Evolutionary conservation across 2,888 invertebrate genomes (phyloP).

Genomic region (Pegoplata infirma): DNA sequence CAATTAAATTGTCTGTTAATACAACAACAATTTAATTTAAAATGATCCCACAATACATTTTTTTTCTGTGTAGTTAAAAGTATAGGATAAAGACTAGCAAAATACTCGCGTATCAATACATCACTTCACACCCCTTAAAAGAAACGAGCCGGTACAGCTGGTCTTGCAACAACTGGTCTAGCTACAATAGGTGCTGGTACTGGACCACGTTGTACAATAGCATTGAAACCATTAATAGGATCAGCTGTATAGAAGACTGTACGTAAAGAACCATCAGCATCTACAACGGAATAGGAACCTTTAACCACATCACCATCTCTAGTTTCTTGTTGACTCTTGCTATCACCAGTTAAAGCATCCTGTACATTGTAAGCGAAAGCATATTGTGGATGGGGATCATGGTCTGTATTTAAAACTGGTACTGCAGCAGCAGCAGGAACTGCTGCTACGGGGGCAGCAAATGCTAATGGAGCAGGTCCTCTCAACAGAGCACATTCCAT

Average conservation of each 20-base stretch:
- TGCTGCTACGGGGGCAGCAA: constrained; percentile 60
- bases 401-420: constrained; percentile 68
- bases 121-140: too few species aligned
- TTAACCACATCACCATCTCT: constrained; percentile 83
- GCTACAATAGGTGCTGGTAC: constrained; percentile 69
- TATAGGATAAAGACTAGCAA: too few species aligned
- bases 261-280: constrained; percentile 74
- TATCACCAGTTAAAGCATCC: constrained; percentile 83
- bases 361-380: constrained; percentile 85
- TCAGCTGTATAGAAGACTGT: constrained; percentile 75
- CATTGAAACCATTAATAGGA: constrained; percentile 74
- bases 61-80: too few species aligned
- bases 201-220: constrained; percentile 82
- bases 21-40: too few species aligned
- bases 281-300: constrained; percentile 73
- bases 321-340: constrained; percentile 80
- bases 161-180: constrained; percentile 64
- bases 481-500: constrained; percentile 66
- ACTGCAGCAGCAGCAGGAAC: constrained; percentile 61
- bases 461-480: constrained; percentile 60
- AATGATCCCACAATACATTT: too few species aligned
- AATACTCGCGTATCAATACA: too few species aligned
- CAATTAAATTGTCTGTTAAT: too few species aligned
- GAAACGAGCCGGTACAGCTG: constrained; percentile 64
- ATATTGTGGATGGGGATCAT: constrained; percentile 80